Evolutionary conservation across 1,140 invertebrate genomes (phyloP).

Genomic region (Drosophila jambulina): DNA sequence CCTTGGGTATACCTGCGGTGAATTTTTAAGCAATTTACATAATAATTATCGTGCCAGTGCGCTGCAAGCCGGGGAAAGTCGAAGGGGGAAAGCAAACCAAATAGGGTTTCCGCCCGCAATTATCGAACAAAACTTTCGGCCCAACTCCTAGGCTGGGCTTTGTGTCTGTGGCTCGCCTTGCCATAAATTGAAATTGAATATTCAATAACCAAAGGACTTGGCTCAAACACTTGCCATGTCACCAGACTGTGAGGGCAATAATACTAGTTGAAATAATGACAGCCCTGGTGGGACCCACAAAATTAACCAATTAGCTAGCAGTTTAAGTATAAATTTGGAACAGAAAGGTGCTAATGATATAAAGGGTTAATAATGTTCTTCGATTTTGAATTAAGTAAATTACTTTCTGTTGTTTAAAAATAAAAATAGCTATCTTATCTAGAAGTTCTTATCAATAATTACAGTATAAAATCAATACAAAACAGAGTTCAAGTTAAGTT

Average conservation of each 20-base stretch:
- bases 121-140: conserved; percentile 72
- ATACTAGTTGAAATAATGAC: conserved; percentile 6
- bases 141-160: conserved; percentile 47
- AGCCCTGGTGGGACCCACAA: background rate
- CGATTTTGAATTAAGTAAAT: background rate
- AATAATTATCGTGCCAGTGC: conserved; percentile 75
- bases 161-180: conserved; percentile 14
- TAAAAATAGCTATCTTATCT: too few relatives aligned
- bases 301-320: background rate
- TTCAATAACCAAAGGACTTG: conserved; percentile 19
- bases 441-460: background rate
- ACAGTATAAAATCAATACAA: too few relatives aligned
- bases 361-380: background rate
- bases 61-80: conserved; percentile 15
- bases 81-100: conserved; percentile 27
- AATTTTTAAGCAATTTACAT: conserved; percentile 83
- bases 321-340: background rate
- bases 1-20: conserved; percentile 78
- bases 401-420: too few relatives aligned
- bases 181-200: conserved; percentile 55
- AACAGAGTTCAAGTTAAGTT: background rate
- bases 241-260: background rate
- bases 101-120: conserved; percentile 44
- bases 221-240: conserved; percentile 5
- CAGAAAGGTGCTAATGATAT: too few relatives aligned